phyloP scores from a whole-genome alignment of 2,113 vertebrate genomes.

The Podarcis raffonei region DNA sequence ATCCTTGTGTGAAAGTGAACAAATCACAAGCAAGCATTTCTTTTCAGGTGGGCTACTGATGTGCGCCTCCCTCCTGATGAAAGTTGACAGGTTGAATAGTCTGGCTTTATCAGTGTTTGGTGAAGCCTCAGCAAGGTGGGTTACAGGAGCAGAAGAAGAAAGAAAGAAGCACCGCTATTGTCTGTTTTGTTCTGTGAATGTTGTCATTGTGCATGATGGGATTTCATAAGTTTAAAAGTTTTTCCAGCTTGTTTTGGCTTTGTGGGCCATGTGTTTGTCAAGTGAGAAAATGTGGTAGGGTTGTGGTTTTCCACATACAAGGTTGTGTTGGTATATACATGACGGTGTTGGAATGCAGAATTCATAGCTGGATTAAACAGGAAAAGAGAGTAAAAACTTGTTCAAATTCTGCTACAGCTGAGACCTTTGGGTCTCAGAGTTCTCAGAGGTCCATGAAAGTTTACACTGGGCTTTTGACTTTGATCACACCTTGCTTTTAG shows the following conservation, averaged over 20 bases:
- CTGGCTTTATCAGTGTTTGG: conserved; percentile 52
- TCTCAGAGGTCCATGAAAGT: conserved; percentile 37
- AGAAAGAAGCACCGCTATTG: conserved; percentile 35
- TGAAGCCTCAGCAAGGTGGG: conserved; percentile 49
- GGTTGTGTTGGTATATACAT: no score
- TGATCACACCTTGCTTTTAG: not conserved
- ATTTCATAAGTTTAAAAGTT: not conserved
- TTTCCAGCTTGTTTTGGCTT: not conserved
- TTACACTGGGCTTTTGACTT: not conserved
- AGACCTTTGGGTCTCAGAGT: conserved; percentile 38
- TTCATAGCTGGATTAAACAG: not conserved
- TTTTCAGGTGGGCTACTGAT: conserved; percentile 54
- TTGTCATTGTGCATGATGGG: conserved; percentile 5
- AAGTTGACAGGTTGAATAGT: conserved; percentile 56
- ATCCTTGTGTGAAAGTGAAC: conserved; percentile 64
- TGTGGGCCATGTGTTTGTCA: not conserved
- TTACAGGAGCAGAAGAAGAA: conserved; percentile 37
- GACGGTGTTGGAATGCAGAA: not conserved
- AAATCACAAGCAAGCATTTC: conserved; percentile 57
- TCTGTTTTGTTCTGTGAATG: conserved; percentile 31
- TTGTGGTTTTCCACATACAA: not conserved
- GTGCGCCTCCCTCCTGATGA: conserved; percentile 50
- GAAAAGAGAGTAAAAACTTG: conserved; percentile 48
- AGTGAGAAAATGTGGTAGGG: not conserved
- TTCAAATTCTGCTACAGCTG: conserved; percentile 45